phyloP scores from a whole-genome alignment of 2,888 invertebrate species.

The Stratiomys singularior region DNA sequence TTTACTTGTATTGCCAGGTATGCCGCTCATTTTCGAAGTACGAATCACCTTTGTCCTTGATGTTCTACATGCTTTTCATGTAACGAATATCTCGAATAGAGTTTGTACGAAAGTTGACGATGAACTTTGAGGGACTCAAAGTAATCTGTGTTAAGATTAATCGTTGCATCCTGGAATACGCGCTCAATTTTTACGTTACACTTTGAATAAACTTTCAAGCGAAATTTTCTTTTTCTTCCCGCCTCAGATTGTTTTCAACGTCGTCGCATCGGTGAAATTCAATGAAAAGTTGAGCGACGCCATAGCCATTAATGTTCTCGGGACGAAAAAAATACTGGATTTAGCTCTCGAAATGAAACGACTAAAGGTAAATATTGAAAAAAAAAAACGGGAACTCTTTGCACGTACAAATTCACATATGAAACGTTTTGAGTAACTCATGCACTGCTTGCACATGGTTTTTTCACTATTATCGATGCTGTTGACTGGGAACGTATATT shows the following conservation, averaged over 20 bases:
- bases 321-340: slow-evolving; percentile 65
- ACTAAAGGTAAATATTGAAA: slow-evolving; percentile 59
- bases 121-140: no score
- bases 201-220: no score
- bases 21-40: no score
- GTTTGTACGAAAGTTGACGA: no score
- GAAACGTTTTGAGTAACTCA: neutral
- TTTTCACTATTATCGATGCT: neutral
- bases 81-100: no score
- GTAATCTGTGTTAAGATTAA: no score
- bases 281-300: slow-evolving; percentile 66
- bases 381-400: neutral
- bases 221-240: neutral
- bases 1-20: no score
- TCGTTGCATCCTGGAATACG: no score
- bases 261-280: slow-evolving; percentile 66
- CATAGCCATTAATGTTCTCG: slow-evolving; percentile 65
- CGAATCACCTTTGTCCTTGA: no score
- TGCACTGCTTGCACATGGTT: neutral
- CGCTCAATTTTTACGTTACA: neutral
- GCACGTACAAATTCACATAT: no score
- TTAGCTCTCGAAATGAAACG: slow-evolving; percentile 64
- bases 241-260: slow-evolving; percentile 65
- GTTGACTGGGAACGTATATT: neutral
- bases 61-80: no score